Evolutionary conservation across 2,888 invertebrate genomes (phyloP).

Genomic region (Pristionchus maxplancki): DNA sequence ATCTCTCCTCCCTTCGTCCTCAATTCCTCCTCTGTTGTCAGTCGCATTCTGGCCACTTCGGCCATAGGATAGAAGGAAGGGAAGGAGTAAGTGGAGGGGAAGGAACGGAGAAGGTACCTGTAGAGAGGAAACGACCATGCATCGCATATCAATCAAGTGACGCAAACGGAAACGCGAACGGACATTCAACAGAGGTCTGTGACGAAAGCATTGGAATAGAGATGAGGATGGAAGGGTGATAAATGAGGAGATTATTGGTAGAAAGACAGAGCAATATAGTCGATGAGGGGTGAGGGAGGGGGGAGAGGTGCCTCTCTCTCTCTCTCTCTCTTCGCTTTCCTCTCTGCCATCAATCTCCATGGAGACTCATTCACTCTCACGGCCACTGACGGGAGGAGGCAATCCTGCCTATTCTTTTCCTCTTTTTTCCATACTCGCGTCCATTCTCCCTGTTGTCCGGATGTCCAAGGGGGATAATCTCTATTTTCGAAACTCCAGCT

Average conservation of each 20-base stretch:
- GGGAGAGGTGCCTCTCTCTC: constrained; percentile 5
- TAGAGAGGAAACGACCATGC: neutral
- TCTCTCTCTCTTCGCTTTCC: neutral
- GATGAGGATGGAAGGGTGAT: neutral
- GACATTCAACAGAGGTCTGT: neutral
- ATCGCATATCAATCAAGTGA: neutral
- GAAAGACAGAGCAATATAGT: constrained; percentile 36
- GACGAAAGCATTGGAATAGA: neutral
- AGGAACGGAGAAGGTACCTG: neutral
- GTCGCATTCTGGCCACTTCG: constrained; percentile 29
- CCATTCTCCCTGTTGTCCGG: neutral
- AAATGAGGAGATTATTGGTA: constrained; percentile 2
- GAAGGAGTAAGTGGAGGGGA: neutral
- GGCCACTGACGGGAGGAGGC: neutral
- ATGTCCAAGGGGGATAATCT: neutral
- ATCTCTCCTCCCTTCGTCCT: constrained; percentile 36
- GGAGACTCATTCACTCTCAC: constrained; percentile 30
- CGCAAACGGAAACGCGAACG: neutral
- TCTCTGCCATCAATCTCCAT: constrained; percentile 42
- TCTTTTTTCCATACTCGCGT: neutral
- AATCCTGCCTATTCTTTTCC: neutral
- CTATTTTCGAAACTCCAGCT: neutral
- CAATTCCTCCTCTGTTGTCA: constrained; percentile 50
- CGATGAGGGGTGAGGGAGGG: neutral
- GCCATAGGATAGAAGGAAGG: neutral